Evolutionary conservation across 2,113 vertebrate genomes (phyloP).

Genomic region (Strigops habroptila): DNA sequence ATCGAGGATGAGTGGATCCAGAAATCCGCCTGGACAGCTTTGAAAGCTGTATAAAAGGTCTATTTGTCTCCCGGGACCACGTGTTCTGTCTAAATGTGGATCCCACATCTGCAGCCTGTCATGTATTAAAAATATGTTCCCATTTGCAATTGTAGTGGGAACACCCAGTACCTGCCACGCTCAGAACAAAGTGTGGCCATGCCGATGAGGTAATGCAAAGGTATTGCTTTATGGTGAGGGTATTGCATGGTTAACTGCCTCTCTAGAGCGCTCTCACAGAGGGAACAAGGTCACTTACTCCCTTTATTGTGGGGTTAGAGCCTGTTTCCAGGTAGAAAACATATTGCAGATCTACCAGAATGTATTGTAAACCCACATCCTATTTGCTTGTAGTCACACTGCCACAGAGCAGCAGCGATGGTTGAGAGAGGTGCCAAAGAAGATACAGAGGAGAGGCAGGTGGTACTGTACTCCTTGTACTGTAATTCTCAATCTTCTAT

Average conservation of each 20-base stretch:
- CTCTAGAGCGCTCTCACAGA: background rate
- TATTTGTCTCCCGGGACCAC: slow-evolving; percentile 22
- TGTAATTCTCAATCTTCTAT: background rate
- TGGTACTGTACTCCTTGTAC: background rate
- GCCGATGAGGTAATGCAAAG: background rate
- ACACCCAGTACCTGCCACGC: slow-evolving; percentile 41
- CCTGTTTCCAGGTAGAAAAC: background rate
- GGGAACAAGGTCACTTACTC: background rate
- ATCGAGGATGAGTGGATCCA: slow-evolving; percentile 37
- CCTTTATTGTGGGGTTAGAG: background rate
- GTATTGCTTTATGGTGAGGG: background rate
- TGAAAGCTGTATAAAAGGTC: slow-evolving; percentile 43
- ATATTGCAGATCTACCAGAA: background rate
- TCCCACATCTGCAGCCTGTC: slow-evolving; percentile 33
- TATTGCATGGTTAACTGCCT: background rate
- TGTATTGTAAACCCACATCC: background rate
- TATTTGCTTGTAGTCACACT: background rate
- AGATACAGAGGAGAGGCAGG: background rate
- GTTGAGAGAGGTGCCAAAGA: background rate
- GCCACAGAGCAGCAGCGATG: background rate
- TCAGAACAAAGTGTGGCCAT: background rate
- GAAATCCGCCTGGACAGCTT: slow-evolving; percentile 18
- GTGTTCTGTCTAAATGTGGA: slow-evolving; percentile 43
- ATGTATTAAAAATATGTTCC: slow-evolving; percentile 31
- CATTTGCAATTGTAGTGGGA: background rate